phyloP scores from a whole-genome alignment of 1,140 invertebrate species.

The Pogonognathellus flavescens region DNA sequence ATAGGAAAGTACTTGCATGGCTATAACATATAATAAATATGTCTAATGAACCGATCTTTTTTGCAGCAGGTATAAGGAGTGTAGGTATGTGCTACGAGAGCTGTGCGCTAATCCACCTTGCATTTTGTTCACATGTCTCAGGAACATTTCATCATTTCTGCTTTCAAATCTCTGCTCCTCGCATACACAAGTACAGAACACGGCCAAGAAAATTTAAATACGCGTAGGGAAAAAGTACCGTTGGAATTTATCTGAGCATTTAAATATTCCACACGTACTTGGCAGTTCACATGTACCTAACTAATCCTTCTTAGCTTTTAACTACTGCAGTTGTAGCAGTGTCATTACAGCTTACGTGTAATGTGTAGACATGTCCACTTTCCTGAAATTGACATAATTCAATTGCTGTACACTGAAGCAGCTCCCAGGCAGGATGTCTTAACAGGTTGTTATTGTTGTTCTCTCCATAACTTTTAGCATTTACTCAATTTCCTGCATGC shows the following conservation, averaged over 20 bases:
- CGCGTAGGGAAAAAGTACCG: constrained; percentile 29
- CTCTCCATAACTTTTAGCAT: background rate
- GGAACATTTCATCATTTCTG: constrained; percentile 26
- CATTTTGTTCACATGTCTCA: background rate
- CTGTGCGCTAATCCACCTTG: background rate
- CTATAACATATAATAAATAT: background rate
- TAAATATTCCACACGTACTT: background rate
- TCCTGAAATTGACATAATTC: constrained; percentile 2
- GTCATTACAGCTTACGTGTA: background rate
- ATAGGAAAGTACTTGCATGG: background rate
- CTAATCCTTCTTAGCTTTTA: background rate
- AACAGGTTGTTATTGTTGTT: background rate
- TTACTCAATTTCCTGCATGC: constrained; percentile 10
- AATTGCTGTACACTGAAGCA: constrained; percentile 10
- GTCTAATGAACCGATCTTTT: constrained; percentile 3
- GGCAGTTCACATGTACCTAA: background rate
- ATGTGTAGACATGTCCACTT: background rate
- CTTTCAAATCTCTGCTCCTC: background rate
- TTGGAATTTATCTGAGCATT: background rate
- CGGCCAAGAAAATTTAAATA: background rate
- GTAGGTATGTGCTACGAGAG: background rate
- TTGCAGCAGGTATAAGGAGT: background rate
- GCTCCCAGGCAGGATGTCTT: constrained; percentile 26
- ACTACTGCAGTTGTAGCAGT: too few species aligned
- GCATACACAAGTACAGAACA: background rate